Evolutionary conservation across 2,797 vertebrate species (phyloP).

Genomic region (Luscinia luscinia): DNA sequence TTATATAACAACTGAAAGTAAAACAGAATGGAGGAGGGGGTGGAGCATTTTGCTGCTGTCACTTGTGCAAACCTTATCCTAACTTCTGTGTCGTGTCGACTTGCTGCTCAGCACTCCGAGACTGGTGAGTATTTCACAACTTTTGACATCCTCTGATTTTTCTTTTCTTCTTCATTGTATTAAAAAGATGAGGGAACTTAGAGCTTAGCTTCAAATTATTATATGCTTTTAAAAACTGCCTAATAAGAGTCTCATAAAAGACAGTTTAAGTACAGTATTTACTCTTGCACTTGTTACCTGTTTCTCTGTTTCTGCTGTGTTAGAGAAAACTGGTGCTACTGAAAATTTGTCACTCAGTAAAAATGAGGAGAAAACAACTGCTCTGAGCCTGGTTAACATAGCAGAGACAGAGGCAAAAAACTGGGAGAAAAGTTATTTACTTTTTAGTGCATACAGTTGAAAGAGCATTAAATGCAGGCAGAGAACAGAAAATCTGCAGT

Average conservation of each 20-base stretch:
- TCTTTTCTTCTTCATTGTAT: background rate
- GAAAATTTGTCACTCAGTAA: background rate
- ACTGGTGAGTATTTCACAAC: constrained; percentile 53
- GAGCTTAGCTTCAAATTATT: background rate
- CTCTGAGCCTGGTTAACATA: background rate
- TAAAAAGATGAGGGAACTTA: background rate
- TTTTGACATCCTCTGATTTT: background rate
- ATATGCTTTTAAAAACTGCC: background rate
- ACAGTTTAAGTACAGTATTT: background rate
- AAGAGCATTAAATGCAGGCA: background rate
- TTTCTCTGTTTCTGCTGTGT: background rate
- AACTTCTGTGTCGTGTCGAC: background rate
- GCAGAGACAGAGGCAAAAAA: background rate
- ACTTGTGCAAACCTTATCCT: background rate
- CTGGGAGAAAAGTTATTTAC: background rate
- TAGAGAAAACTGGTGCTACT: background rate
- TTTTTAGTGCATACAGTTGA: background rate
- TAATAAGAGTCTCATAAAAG: background rate
- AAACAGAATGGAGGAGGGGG: background rate
- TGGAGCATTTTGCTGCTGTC: constrained; percentile 13
- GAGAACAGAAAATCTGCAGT: background rate
- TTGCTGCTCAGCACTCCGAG: background rate
- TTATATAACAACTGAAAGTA: constrained; percentile 57
- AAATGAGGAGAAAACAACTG: background rate
- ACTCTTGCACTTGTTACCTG: background rate